Evolutionary conservation across 2,888 invertebrate species (phyloP), one percentile per base, ranked within the genome.

Genomic region (Dynastes grantii): DNA sequence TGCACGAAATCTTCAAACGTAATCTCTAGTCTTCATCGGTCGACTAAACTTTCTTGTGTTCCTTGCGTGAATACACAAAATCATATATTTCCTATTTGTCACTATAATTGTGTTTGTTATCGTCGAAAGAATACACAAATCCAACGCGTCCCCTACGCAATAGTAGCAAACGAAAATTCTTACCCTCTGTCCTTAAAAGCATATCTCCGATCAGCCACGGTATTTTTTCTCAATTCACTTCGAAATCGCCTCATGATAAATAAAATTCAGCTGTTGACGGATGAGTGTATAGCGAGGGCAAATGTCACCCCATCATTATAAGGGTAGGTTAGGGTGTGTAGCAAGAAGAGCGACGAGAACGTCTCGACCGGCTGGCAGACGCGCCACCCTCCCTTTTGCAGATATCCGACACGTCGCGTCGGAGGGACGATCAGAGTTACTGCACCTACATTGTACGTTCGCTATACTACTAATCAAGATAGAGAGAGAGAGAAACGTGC

Each of bases 231-330:
- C 29, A 22, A 8, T 32, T 9, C 40, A 37, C 55, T 55, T 64
- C 67, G 67, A 58, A 73, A 16, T 76, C 55, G 65, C 29, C 45
- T 51, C 55, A 27, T 68, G 64, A 76, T 76, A 76, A 76, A 76
- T 76, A 55, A 76, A 68, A 76, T 40, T 55, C 76, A 76, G 76
- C 76, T 76, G 76, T 64, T 76, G 65, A 13, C 49, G 63, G 49
- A 64, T 22, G 49, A 63, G 29, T 45, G 40, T 49, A 53, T 49
- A 45, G 40, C 67, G 53, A 76, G 76, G 67, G 76, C 76, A 76
- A 76, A 65, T 76, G 76, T 76, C 67, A 68, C 55, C 76, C 76
- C 76, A 67, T 67, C 64, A 67, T 53, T 51, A 67, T 55, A 49
- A 73, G 67, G 76, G 55, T 76, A 55, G 53, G 67, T 67, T 65